These are phyloP conservation scores for Anastrepha obliqua DNA, from an alignment of 1,140 invertebrate species.

Conservation along the genomic window DNA sequence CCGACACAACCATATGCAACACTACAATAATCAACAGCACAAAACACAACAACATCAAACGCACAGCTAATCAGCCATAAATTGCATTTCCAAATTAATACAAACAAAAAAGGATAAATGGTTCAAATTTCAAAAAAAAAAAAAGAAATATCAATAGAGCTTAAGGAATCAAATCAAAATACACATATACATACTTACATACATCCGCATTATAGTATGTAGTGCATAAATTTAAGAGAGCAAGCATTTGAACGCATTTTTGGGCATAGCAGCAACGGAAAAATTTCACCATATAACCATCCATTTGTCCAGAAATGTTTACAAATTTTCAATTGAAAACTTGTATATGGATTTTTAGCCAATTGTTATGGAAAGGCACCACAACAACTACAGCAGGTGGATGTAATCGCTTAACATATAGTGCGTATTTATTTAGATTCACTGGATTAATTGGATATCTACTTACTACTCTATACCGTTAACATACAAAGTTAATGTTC, in stretches of 20 bases:
- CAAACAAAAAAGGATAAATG: not conserved
- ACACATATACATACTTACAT: not conserved
- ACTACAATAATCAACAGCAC: not conserved
- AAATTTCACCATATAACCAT: not conserved
- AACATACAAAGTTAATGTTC: not conserved
- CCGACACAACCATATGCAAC: not conserved
- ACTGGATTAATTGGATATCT: conserved; percentile 2
- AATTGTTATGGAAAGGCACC: not conserved
- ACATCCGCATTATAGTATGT: too few species aligned
- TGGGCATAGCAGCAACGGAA: not conserved
- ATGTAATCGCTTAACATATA: not conserved
- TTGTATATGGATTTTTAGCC: conserved; percentile 25
- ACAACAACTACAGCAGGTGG: not conserved
- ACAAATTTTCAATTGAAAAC: not conserved
- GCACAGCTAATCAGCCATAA: not conserved
- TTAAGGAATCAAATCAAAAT: not conserved
- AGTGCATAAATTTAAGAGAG: not conserved
- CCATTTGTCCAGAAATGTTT: not conserved
- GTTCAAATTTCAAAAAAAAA: not conserved
- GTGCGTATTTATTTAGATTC: not conserved
- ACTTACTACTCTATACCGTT: not conserved
- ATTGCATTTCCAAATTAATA: conserved; percentile 12
- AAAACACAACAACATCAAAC: not conserved
- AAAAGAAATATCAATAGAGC: not conserved
- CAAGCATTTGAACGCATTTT: not conserved